These are phyloP conservation scores for Drosophila baimaii DNA, from an alignment of 1,140 invertebrate species.

Conservation along the genomic window DNA sequence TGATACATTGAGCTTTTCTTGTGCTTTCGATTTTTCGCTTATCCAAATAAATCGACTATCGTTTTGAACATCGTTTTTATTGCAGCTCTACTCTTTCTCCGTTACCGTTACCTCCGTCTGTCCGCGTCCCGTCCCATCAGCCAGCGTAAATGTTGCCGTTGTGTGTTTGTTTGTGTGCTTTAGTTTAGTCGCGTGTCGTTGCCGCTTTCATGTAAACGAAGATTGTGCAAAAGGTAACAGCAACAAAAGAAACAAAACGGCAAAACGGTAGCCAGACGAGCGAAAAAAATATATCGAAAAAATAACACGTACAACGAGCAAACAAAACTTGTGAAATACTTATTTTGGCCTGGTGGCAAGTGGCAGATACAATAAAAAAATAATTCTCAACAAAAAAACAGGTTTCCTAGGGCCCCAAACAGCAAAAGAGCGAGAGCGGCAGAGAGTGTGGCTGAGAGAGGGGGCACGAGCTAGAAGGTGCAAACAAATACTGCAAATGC, in stretches of 20 bases:
- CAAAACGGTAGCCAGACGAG: constrained; percentile 40
- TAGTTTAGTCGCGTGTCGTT: constrained; percentile 42
- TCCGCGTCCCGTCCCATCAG: constrained; percentile 2
- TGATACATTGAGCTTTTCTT: too few relatives aligned
- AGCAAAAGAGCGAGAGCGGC: constrained; percentile 5
- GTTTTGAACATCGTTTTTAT: too few relatives aligned
- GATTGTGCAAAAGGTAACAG: constrained; percentile 48
- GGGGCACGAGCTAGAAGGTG: constrained; percentile 11
- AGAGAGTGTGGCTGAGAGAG: not conserved
- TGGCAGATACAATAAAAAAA: constrained; percentile 51
- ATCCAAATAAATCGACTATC: too few relatives aligned
- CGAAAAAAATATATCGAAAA: constrained; percentile 18
- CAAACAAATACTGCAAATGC: constrained; percentile 45
- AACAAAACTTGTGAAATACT: constrained; percentile 57
- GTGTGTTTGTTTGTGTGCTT: constrained; percentile 9
- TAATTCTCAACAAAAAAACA: constrained; percentile 48
- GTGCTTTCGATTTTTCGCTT: too few relatives aligned
- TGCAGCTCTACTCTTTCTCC: too few relatives aligned
- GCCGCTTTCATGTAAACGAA: constrained; percentile 42
- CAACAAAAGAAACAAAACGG: constrained; percentile 14
- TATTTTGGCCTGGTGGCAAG: constrained; percentile 44
- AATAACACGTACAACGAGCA: constrained; percentile 18
- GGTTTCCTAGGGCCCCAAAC: constrained; percentile 33
- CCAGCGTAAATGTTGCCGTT: constrained; percentile 3
- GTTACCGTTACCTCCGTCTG: constrained; percentile 18